phyloP scores from a whole-genome alignment of 2,888 invertebrate species.

The Diploptera punctata region DNA sequence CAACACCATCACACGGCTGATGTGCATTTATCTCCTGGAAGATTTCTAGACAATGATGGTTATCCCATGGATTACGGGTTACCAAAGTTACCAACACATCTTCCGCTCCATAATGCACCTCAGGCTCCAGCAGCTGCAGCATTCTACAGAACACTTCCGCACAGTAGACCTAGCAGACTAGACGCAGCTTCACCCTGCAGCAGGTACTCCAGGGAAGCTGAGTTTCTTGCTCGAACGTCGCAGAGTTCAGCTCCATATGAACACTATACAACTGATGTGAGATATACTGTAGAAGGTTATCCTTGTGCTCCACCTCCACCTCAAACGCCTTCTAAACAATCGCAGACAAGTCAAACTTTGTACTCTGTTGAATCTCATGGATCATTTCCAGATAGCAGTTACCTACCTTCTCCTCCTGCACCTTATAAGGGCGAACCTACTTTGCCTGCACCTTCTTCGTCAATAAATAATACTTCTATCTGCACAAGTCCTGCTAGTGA shows the following conservation, averaged over 20 bases:
- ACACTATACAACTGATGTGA: slow-evolving; percentile 60
- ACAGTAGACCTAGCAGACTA: slow-evolving; percentile 57
- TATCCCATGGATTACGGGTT: slow-evolving; percentile 80
- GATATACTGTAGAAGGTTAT: slow-evolving; percentile 83
- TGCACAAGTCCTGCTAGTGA: slow-evolving; percentile 54
- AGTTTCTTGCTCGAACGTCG: slow-evolving; percentile 63
- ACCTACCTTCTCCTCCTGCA: slow-evolving; percentile 73
- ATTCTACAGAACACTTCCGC: slow-evolving; percentile 80
- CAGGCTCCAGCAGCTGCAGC: slow-evolving; percentile 39
- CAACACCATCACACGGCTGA: slow-evolving; percentile 67
- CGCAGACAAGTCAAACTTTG: slow-evolving; percentile 17
- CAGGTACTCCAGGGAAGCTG: slow-evolving; percentile 69
- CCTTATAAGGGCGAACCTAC: slow-evolving; percentile 69
- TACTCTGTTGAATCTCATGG: slow-evolving; percentile 37
- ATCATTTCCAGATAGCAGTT: slow-evolving; percentile 58
- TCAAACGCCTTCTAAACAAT: slow-evolving; percentile 14
- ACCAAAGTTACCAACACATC: slow-evolving; percentile 64
- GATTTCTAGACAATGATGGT: slow-evolving; percentile 77
- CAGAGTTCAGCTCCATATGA: slow-evolving; percentile 58
- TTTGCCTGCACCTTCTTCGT: slow-evolving; percentile 36
- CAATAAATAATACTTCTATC: slow-evolving; percentile 42
- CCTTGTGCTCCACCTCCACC: slow-evolving; percentile 58
- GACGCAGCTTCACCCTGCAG: slow-evolving; percentile 60
- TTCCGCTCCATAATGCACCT: slow-evolving; percentile 38
- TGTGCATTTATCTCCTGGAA: slow-evolving; percentile 75